Percentiles rank a stretch among this genome's conserved stretches.
Conservation (phyloP, 92 coral and sea anemone species). For the Epizoanthus fatuus region DNA sequence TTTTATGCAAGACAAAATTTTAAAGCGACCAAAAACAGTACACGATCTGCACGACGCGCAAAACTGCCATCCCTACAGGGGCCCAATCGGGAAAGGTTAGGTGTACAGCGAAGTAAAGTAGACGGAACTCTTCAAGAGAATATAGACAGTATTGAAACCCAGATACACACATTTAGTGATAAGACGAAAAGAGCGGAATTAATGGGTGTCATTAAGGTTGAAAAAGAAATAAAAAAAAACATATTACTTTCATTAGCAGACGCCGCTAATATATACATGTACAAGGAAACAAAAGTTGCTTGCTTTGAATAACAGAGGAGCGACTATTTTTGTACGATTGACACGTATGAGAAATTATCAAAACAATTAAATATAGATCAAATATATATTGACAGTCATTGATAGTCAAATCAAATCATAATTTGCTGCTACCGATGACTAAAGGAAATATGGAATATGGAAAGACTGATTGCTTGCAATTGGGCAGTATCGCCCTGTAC, state of each 20-base stretch:
- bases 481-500: too few relatives aligned
- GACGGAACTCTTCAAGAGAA: constrained; percentile 43
- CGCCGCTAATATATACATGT: constrained; percentile 31
- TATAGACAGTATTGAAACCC: constrained; percentile 17
- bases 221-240: constrained; percentile 37
- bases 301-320: constrained; percentile 12
- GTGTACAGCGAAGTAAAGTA: constrained; percentile 37
- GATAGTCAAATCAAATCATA: constrained; percentile 32
- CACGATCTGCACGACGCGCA: constrained; percentile 2
- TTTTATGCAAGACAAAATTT: constrained; percentile 28
- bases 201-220: constrained; percentile 45
- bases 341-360: constrained; percentile 53
- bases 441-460: too few relatives aligned
- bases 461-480: too few relatives aligned
- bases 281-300: constrained; percentile 25
- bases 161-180: constrained; percentile 23
- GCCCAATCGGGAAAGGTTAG: background rate
- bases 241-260: constrained; percentile 12
- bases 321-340: constrained; percentile 33
- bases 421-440: too few relatives aligned
- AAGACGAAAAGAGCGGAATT: constrained; percentile 25
- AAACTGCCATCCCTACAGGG: constrained; percentile 13
- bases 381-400: constrained; percentile 54
- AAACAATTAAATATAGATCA: constrained; percentile 46
- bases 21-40: constrained; percentile 16